phyloP scores from a whole-genome alignment of 2,113 vertebrate genomes.

The Stegostoma tigrinum region DNA sequence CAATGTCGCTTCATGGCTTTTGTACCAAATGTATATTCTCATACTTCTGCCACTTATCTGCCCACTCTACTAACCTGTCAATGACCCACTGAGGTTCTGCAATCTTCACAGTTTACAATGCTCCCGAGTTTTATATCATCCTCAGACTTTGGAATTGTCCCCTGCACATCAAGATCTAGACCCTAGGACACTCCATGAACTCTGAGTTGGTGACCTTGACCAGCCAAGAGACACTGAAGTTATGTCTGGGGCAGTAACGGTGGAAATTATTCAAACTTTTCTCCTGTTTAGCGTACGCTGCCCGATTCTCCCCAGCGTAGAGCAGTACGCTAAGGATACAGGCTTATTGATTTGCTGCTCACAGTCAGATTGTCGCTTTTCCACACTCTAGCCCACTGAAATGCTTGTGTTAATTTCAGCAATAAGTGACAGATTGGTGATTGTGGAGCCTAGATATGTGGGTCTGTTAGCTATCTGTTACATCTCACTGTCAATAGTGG shows the following conservation, averaged over 20 bases:
- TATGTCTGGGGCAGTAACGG: neutral
- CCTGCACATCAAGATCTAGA: too few species aligned
- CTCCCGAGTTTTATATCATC: too few species aligned
- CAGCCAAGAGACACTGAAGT: too few species aligned
- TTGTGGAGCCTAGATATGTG: neutral
- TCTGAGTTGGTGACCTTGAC: neutral
- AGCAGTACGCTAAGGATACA: neutral
- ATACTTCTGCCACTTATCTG: too few species aligned
- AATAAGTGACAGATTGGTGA: neutral
- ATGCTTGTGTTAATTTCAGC: neutral
- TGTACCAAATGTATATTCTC: too few species aligned
- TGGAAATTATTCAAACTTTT: neutral
- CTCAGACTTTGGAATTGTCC: too few species aligned
- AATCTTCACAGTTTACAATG: too few species aligned
- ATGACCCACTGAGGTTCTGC: too few species aligned
- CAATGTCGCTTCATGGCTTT: too few species aligned
- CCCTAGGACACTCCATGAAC: neutral
- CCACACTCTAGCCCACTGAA: neutral
- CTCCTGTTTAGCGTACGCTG: neutral
- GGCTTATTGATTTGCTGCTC: neutral
- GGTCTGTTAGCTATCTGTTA: neutral
- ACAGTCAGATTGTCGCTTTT: neutral
- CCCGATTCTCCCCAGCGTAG: neutral
- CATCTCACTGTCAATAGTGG: neutral
- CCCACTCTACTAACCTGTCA: too few species aligned